These are phyloP conservation scores for Proales similis DNA, from an alignment of 1,140 invertebrate genomes.

Conservation along the genomic window DNA sequence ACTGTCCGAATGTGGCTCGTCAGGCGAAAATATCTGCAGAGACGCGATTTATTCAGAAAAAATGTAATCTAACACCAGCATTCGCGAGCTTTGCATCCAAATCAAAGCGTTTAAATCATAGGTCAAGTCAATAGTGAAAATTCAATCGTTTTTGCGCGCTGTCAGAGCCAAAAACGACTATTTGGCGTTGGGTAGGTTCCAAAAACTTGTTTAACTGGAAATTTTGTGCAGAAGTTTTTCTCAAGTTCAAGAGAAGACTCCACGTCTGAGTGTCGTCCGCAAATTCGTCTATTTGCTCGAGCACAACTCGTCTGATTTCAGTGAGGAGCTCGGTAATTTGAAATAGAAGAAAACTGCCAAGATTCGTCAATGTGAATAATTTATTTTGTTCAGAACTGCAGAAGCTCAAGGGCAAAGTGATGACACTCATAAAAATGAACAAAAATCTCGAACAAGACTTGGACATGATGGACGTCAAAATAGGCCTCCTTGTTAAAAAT, in stretches of 20 bases:
- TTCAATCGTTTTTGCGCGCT: conserved; percentile 52
- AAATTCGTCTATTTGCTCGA: conserved; percentile 67
- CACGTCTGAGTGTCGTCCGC: conserved; percentile 64
- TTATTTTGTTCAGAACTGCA: conserved; percentile 50
- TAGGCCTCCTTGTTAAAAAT: conserved; percentile 72
- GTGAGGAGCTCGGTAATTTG: conserved; percentile 51
- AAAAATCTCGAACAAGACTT: conserved; percentile 67
- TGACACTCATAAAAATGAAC: conserved; percentile 67
- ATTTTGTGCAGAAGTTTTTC: conserved; percentile 16
- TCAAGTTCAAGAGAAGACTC: conserved; percentile 60
- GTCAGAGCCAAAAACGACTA: conserved; percentile 50
- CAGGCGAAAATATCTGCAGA: conserved; percentile 43
- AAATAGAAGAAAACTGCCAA: neutral
- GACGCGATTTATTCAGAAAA: conserved; percentile 47
- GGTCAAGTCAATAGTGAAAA: conserved; percentile 48
- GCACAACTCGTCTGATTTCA: conserved; percentile 65
- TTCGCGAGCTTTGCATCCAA: neutral
- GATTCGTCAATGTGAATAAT: neutral
- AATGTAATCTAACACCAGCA: conserved; percentile 42
- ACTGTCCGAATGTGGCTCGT: conserved; percentile 45
- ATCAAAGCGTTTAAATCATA: conserved; percentile 32
- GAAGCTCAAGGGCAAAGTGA: conserved; percentile 64
- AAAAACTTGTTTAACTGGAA: neutral
- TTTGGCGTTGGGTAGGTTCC: conserved; percentile 48
- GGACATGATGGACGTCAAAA: conserved; percentile 72